Evolutionary conservation across 2,888 invertebrate genomes (phyloP), one percentile per base, ranked within the genome.

Genomic region (Octodonta nipae): DNA sequence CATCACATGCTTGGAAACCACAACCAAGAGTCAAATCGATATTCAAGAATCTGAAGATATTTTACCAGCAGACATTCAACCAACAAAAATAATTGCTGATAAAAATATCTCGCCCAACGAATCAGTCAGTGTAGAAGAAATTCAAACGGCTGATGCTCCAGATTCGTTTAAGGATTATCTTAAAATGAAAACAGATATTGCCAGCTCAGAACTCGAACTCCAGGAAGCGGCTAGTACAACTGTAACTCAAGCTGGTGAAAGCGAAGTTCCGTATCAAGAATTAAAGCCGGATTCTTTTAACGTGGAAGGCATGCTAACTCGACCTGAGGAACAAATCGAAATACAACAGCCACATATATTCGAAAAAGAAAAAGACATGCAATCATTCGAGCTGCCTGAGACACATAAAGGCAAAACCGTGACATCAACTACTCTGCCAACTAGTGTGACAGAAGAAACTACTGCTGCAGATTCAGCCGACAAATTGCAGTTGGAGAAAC

Each of bases 21-120:
- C 73, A 43, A 70, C 71, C 48, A 51, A 67, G 15, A 66, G 68
- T 5, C 66, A 72, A 45, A 65, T 75, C 1, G 53, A 71, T n/a
- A 51, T 74, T 5, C 75, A 79, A 58, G 83, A 83, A 61, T 69
- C 70, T 25, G 79, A 79, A 64, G 66, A 65, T 27, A 61, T 67
- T 27, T 67, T 78, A 14, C 46, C 58, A 8, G 51, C 66, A 10
- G 65, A 64, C 34, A 64, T 65, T 28, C 65, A 67, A 32, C 73
- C 72, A 37, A 59, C 63, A 10, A 51, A 55, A 34, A 69, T 62
- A 13, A 55, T 60, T 27, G 80, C 79, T n/a, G 70, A 72, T 49
- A 51, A 68, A 20, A 68, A 64, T 13, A 44, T 82, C 5, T 67
- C 67, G 38, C 61, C 73, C 14, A 65, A 69, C 42, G 75, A 78